These are phyloP conservation scores for Plectropomus leopardus DNA, from an alignment of 2,113 vertebrate species.

Conservation along the genomic window DNA sequence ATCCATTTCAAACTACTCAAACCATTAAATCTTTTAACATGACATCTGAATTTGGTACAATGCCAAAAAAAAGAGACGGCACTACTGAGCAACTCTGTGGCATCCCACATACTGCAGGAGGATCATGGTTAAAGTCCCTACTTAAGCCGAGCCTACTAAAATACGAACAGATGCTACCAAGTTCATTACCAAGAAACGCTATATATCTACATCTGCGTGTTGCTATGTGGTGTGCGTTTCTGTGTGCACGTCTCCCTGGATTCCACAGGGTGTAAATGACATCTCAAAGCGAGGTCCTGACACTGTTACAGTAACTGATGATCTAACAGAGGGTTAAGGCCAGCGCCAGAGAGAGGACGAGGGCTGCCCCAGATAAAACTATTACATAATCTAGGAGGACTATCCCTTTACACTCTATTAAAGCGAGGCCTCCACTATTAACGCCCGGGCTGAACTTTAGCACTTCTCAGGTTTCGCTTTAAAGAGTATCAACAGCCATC, in stretches of 20 bases:
- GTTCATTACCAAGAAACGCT: constrained; percentile 43
- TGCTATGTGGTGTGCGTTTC: neutral
- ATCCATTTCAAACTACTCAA: constrained; percentile 12
- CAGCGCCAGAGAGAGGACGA: constrained; percentile 12
- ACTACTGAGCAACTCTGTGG: neutral
- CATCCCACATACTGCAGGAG: constrained; percentile 4
- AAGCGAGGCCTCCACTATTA: constrained; percentile 55
- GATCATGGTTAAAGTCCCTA: constrained; percentile 41
- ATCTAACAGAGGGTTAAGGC: constrained; percentile 43
- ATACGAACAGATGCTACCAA: constrained; percentile 38
- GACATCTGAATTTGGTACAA: constrained; percentile 4
- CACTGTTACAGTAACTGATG: constrained; percentile 48
- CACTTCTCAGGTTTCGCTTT: constrained; percentile 61
- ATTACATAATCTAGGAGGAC: constrained; percentile 69
- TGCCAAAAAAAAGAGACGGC: neutral
- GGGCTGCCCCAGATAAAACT: constrained; percentile 61
- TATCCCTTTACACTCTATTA: constrained; percentile 75
- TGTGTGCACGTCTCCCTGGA: constrained; percentile 23
- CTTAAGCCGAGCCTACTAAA: constrained; percentile 27
- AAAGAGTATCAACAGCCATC: constrained; percentile 47
- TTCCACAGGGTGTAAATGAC: constrained; percentile 34
- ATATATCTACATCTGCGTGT: constrained; percentile 11
- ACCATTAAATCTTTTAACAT: constrained; percentile 22
- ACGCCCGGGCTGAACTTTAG: constrained; percentile 54
- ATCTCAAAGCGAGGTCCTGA: constrained; percentile 20